Evolutionary conservation across 2,888 invertebrate species (phyloP).

Genomic region (Ditula angustiorana): DNA sequence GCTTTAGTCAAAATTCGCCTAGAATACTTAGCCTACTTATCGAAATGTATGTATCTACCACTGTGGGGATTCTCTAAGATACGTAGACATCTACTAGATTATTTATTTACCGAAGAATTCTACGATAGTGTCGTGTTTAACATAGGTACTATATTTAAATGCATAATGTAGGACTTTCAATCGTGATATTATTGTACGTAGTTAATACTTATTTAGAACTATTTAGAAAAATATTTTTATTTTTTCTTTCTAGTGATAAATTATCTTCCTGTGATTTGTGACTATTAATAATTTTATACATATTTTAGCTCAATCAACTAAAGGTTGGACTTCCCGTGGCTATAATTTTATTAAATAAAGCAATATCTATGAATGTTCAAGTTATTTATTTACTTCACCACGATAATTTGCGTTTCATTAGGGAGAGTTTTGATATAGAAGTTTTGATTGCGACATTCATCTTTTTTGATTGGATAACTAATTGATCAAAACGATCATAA

Average conservation of each 20-base stretch:
- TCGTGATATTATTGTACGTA: conserved; percentile 68
- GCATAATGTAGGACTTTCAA: conserved; percentile 59
- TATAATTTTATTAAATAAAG: conserved; percentile 81
- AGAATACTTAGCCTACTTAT: conserved; percentile 68
- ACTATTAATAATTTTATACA: conserved; percentile 81
- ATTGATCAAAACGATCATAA: too few species aligned
- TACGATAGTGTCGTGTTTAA: conserved; percentile 38
- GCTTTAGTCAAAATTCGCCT: conserved; percentile 65
- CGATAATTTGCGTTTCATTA: too few species aligned
- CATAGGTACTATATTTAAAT: conserved; percentile 30
- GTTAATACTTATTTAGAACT: conserved; percentile 59
- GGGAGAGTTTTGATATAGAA: too few species aligned
- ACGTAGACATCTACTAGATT: conserved; percentile 27
- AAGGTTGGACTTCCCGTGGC: conserved; percentile 74
- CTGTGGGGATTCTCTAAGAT: conserved; percentile 48
- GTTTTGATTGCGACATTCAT: too few species aligned
- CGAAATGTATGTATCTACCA: conserved; percentile 50
- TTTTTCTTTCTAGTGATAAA: conserved; percentile 70
- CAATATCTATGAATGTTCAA: conserved; percentile 63
- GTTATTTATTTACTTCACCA: conserved; percentile 41
- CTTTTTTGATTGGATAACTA: too few species aligned
- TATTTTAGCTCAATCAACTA: conserved; percentile 74
- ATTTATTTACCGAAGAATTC: conserved; percentile 30
- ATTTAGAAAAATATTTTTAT: conserved; percentile 62
- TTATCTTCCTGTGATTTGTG: conserved; percentile 81